Evolutionary conservation across 2,797 vertebrate genomes (phyloP), one percentile per base, ranked within the genome.

Genomic region (Sus cebifrons): DNA sequence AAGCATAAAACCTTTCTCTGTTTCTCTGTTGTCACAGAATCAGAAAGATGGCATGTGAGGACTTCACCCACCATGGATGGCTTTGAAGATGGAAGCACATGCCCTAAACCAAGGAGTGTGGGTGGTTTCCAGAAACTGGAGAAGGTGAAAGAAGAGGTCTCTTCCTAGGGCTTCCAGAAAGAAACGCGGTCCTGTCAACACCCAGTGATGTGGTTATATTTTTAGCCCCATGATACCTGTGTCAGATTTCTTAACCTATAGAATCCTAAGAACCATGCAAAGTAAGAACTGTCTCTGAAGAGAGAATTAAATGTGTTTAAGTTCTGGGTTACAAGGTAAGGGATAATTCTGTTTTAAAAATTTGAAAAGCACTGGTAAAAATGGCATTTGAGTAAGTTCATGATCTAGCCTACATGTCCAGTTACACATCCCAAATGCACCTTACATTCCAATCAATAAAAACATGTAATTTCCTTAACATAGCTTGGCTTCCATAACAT

Each of bases 271-370:
- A 40, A 60, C 3, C 11, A 1, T 40, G 7, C 32, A 92, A 56
- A 73, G 20, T 27, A 78, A 82, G 4, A 16, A 32, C 15, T 40
- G 0, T 27, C 29, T 44, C 25, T 54, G 84, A 29, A 40, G 12
- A 60, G 3, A 83, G 16, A 70, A 1, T 9, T 16, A 21, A 21
- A 18, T 25, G 20, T 29, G 44, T 6, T 0, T 5, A 70, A 62
- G 5, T 44, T 52, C 23, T 67, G 20, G 2, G 0, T 84, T 71
- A n/a, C 52, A 84, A 56, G 17, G 20, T 81, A 68, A 94, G 36
- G n/a, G 21, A 17, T 9, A 92, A 64, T 93, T 75, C 15, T 90
- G 16, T 67, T 94, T 81, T 16, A 36, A 91, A 52, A 81, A 40
- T 40, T 60, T 62, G 6, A 32, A 73, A 90, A 94, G 17, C 8